Evolutionary conservation across 1,140 invertebrate genomes (phyloP).

Genomic region (Sinonovacula constricta): DNA sequence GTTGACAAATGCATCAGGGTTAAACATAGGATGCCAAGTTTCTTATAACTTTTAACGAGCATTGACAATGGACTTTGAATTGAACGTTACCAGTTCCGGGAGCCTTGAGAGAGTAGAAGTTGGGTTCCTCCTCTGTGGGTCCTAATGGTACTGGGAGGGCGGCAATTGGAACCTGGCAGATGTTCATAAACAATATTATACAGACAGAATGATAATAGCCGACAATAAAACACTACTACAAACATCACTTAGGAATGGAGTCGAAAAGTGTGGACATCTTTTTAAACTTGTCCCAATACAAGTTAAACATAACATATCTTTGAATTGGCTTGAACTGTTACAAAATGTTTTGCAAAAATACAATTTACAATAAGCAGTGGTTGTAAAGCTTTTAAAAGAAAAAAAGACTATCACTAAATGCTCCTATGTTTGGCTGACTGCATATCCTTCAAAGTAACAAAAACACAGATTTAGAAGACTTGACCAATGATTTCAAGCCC

Average conservation of each 20-base stretch:
- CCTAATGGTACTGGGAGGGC: conserved; percentile 66
- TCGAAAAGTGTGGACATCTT: background rate
- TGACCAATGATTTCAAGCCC: too few species aligned
- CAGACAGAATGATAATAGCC: background rate
- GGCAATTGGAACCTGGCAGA: conserved; percentile 66
- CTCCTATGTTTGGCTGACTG: too few species aligned
- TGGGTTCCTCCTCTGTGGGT: conserved; percentile 54
- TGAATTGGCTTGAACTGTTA: background rate
- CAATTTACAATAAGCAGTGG: too few species aligned
- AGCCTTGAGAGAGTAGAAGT: conserved; percentile 60
- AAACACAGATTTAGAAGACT: too few species aligned
- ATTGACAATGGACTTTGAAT: background rate
- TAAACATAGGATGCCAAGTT: background rate
- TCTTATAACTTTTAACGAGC: background rate
- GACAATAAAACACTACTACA: background rate
- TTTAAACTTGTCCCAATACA: background rate
- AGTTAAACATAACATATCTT: background rate
- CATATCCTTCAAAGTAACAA: too few species aligned
- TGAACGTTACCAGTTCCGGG: conserved; percentile 59
- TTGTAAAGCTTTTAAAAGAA: too few species aligned
- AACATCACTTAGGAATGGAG: background rate
- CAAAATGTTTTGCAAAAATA: background rate
- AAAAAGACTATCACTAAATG: too few species aligned
- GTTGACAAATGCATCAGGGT: background rate
- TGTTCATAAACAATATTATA: background rate